Evolutionary conservation across 2,797 vertebrate species (phyloP), one percentile per base, ranked within the genome.

Genomic region (Pampus argenteus): DNA sequence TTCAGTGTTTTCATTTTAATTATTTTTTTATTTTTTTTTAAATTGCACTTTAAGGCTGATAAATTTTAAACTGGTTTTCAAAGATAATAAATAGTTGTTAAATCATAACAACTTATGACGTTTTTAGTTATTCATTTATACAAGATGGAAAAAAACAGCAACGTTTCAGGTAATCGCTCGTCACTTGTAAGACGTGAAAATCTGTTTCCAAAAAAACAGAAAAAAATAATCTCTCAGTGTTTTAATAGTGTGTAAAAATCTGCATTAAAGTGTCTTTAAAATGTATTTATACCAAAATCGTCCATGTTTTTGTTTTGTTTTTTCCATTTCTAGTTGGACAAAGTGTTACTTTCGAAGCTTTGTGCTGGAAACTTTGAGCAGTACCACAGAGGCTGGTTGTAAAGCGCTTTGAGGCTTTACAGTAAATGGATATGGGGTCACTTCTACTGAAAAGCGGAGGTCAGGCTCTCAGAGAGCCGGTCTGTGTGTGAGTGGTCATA

Each of bases 381-480:
- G 79, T 59, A 65, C 60, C 77, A 71, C 40, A 70, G 74, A 67
- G 71, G 79, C 71, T 70, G 84, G 60, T 66, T 63, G 68, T 55
- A 49, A 52, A 66, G 64, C 29, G 34, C 63, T 64, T 45, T 45
- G 51, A 47, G 47, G 71, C 63, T 75, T 49, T 70, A 67, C 77
- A 78, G 80, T 87, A 75, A 89, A 91, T 71, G 76, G 86, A 87
- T 72, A 25, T 26, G 66, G 75, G 85, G 82, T 88, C 81, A 76
- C 9, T 66, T 74, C 50, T 17, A 36, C 84, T 74, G 74, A 74
- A 77, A 62, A 85, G 72, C 76, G 11, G 66, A 74, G 78, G 84
- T 89, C 79, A 65, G 38, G 25, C 82, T 88, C 66, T 62, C 76
- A 68, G 57, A 68, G 74, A 91, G 85, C 38, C 72, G 18, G 79